phyloP scores from a whole-genome alignment of 2,113 vertebrate genomes.

The Cyphomyrus plagiostoma region DNA sequence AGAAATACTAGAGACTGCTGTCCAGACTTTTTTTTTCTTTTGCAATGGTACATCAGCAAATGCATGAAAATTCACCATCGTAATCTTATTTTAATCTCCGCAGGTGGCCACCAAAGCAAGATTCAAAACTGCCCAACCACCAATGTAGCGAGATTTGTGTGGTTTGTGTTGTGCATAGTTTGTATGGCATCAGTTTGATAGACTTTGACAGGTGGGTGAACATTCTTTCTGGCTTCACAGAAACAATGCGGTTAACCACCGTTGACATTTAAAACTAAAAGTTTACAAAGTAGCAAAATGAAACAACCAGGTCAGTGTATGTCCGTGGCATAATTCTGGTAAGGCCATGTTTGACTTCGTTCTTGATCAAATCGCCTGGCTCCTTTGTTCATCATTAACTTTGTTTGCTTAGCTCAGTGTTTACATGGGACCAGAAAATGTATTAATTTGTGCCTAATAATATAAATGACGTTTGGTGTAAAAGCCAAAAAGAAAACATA shows the following conservation, averaged over 20 bases:
- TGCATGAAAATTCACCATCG: background rate
- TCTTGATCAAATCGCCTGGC: background rate
- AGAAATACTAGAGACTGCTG: background rate
- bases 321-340: background rate
- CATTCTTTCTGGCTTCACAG: constrained; percentile 14
- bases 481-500: background rate
- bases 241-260: constrained; percentile 31
- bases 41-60: background rate
- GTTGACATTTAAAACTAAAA: constrained; percentile 23
- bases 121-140: background rate
- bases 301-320: background rate
- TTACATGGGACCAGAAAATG: background rate
- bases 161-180: background rate
- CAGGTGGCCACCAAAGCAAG: background rate
- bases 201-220: background rate
- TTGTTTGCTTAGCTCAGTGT: background rate
- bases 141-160: background rate
- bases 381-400: background rate
- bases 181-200: background rate
- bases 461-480: background rate
- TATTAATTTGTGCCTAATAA: background rate
- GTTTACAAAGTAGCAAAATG: background rate
- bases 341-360: background rate
- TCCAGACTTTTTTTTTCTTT: background rate
- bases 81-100: background rate